Evolutionary conservation across 2,888 invertebrate species (phyloP).

Genomic region (Coleophora flavipennella): DNA sequence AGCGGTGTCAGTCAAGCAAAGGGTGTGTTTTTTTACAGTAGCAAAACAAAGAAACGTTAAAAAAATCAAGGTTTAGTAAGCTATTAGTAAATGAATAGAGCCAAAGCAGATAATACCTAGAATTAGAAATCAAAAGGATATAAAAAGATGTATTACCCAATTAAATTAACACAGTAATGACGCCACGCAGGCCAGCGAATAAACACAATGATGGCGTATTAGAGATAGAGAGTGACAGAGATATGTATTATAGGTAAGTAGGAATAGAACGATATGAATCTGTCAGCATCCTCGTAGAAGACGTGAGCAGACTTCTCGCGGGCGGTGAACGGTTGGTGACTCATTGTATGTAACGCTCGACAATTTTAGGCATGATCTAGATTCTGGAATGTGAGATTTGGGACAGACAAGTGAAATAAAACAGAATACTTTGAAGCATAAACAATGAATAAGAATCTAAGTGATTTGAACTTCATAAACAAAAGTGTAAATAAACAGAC

Average conservation of each 20-base stretch:
- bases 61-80: too few relatives aligned
- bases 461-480: too few relatives aligned
- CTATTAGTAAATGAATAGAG: too few relatives aligned
- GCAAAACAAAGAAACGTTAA: too few relatives aligned
- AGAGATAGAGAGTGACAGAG: conserved; percentile 38
- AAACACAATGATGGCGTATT: conserved; percentile 34
- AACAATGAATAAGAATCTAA: too few relatives aligned
- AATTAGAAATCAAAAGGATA: conserved; percentile 7
- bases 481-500: too few relatives aligned
- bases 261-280: conserved; percentile 45
- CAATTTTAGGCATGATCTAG: conserved; percentile 29
- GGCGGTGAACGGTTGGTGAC: conserved; percentile 37
- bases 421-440: too few relatives aligned
- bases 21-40: too few relatives aligned
- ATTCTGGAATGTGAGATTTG: conserved; percentile 7
- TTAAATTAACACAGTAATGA: conserved; percentile 63
- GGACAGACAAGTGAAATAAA: conserved; percentile 4
- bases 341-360: conserved; percentile 30
- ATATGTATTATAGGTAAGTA: conserved; percentile 26
- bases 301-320: conserved; percentile 15
- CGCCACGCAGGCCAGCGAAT: conserved; percentile 39
- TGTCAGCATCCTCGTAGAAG: conserved; percentile 26
- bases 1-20: too few relatives aligned
- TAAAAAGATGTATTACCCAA: conserved; percentile 41
- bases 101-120: too few relatives aligned